A percentile compares a stretch with the other conserved stretches of the same genome.
These are phyloP conservation scores for Solenodon paradoxus DNA, from an alignment of 2,113 vertebrate species.

Conservation along the genomic window DNA sequence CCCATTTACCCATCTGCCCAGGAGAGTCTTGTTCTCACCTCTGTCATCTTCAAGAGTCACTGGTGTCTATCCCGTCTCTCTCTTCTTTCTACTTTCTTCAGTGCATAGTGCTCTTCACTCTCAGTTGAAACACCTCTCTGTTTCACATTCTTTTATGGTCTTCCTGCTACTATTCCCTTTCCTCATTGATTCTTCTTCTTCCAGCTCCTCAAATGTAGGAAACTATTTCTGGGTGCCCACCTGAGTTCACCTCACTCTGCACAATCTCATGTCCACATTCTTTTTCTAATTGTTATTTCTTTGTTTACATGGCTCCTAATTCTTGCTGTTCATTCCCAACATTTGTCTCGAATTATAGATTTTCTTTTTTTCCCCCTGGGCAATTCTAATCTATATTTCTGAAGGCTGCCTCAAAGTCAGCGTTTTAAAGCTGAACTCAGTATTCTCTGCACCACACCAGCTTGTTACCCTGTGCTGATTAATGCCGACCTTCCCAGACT, in stretches of 20 bases:
- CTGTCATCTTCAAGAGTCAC: background rate
- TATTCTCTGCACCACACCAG: background rate
- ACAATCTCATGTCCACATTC: background rate
- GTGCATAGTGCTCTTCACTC: background rate
- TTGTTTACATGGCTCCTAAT: background rate
- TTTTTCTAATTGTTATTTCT: background rate
- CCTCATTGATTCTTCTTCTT: background rate
- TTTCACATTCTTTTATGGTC: background rate
- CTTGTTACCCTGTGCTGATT: background rate
- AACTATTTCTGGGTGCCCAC: background rate
- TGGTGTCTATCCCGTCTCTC: background rate
- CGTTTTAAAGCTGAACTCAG: background rate
- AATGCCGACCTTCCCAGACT: background rate
- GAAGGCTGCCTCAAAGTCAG: background rate
- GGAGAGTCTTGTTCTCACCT: background rate
- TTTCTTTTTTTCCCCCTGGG: background rate
- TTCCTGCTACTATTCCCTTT: background rate
- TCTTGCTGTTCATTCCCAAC: background rate
- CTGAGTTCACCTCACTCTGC: no score
- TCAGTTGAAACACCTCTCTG: no score
- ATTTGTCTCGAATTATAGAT: background rate
- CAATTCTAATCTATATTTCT: background rate
- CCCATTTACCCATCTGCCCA: no score
- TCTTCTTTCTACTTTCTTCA: background rate
- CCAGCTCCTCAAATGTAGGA: background rate